Evolutionary conservation across 2,888 invertebrate genomes (phyloP).

Genomic region (Hyalella azteca): DNA sequence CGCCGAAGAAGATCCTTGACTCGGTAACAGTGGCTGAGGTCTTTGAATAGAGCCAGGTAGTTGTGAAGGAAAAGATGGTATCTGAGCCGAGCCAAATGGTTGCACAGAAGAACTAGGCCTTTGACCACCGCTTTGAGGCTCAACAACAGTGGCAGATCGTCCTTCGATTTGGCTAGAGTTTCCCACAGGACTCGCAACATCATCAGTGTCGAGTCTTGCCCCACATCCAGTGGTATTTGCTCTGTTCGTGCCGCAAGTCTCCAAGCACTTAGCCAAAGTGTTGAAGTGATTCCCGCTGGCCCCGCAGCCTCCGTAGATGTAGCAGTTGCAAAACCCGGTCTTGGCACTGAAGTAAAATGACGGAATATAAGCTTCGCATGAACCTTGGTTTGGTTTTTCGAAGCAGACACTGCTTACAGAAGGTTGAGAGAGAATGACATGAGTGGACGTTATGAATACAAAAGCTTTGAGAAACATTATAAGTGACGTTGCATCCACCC

Average conservation of each 20-base stretch:
- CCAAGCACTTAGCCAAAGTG: slow-evolving; percentile 59
- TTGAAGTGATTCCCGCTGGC: slow-evolving; percentile 61
- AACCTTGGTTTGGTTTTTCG: slow-evolving; percentile 57
- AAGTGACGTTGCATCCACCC: too few relatives aligned
- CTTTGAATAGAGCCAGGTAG: too few relatives aligned
- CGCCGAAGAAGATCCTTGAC: background rate
- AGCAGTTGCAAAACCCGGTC: slow-evolving; percentile 60
- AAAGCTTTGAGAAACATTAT: background rate
- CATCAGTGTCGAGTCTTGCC: background rate
- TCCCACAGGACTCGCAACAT: background rate
- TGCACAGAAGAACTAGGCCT: background rate
- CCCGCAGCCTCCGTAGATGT: slow-evolving; percentile 61
- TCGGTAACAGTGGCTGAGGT: too few relatives aligned
- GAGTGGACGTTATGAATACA: background rate
- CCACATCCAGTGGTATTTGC: slow-evolving; percentile 18
- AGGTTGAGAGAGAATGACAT: background rate
- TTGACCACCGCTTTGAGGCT: background rate
- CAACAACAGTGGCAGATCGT: background rate
- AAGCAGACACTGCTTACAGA: slow-evolving; percentile 47
- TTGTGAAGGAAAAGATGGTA: too few relatives aligned
- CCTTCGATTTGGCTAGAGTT: background rate
- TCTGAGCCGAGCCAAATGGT: background rate
- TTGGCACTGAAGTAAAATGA: slow-evolving; percentile 60
- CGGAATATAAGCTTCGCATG: slow-evolving; percentile 58
- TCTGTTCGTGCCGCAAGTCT: slow-evolving; percentile 51